Evolutionary conservation across 2,113 vertebrate species (phyloP), one percentile per base, ranked within the genome.

Genomic region (Myotis lucifugus): DNA sequence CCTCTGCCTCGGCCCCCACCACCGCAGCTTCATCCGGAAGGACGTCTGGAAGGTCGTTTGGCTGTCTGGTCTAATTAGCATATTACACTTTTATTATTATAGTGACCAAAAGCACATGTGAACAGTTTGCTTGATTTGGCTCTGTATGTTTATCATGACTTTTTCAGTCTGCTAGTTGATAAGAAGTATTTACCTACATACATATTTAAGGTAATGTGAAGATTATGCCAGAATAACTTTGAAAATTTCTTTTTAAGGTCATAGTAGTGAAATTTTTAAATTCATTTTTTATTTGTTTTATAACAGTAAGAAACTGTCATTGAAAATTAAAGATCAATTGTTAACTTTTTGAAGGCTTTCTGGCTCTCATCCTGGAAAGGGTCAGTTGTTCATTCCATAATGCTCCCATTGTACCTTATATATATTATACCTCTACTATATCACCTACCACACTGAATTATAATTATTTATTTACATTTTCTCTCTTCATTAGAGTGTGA

Each of bases 261-360:
- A 73, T 3, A 87, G n/a, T 12, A 52, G 23, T 52, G 8, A 69
- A 85, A 40, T 40, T 72, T 72, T 86, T 29, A 6, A 37, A 79
- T 79, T 67, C 59, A 52, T 15, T 66, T 88, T 46, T 77, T 2
- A 85, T 52, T 42, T 77, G 25, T 40, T 79, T 79, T 52, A 54
- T 90, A 42, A 29, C 48, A 79, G 14, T 40, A 69, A 54, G 64
- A 79, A 69, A 79, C 34, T 25, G 40, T 42, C 61, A 69, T 42
- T 90, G 27, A 54, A 79, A 34, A 42, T 40, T 54, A 69, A 56
- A 59, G 29, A 1, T 48, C 50, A 90, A 48, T 13, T 72, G 29
- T 90, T 70, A 61, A 61, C 78, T 91, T 91, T 82, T 7, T 83
- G 37, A 72, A 83, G 40, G n/a, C 46, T 89, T 78, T 78, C 59